Conservation (phyloP, 1,140 invertebrate species). For the Marisa cornuarietis region DNA sequence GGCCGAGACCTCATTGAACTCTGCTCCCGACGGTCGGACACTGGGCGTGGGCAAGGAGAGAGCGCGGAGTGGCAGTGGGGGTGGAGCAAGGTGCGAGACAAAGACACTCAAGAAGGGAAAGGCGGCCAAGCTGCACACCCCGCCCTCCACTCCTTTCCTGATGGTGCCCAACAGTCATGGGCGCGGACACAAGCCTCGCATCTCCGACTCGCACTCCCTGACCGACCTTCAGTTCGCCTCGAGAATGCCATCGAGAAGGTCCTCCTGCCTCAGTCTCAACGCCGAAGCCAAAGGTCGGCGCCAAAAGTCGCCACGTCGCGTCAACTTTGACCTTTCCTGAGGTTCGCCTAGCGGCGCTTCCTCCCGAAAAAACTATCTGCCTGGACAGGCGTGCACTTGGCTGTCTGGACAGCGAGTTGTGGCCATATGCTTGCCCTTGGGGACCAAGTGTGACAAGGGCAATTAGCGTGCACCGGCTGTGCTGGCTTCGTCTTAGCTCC, state of each 20-base stretch:
- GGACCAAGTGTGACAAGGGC: not conserved
- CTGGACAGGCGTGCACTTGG: not conserved
- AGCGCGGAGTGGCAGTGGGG: not conserved
- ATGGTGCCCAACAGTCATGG: constrained; percentile 13
- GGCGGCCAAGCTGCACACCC: constrained; percentile 12
- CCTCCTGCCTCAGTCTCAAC: constrained; percentile 34
- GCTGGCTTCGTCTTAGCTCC: not conserved
- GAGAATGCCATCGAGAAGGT: not conserved
- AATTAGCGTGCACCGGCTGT: not conserved
- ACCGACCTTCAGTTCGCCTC: constrained; percentile 9
- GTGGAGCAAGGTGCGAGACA: not conserved
- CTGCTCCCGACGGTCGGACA: not conserved
- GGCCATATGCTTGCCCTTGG: not conserved
- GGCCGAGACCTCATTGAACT: not conserved
- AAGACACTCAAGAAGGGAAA: not conserved
- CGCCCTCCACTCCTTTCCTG: constrained; percentile 8
- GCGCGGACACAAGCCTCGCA: not conserved
- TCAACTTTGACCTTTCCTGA: constrained; percentile 36
- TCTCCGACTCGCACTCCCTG: constrained; percentile 23
- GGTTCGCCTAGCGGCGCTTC: not conserved
- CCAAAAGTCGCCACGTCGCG: constrained; percentile 24
- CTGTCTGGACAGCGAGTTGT: not conserved
- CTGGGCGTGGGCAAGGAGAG: not conserved
- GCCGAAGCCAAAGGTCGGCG: constrained; percentile 22
- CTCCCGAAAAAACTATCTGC: not conserved